These are phyloP conservation scores for Pseudolaguvia tuberculata DNA, from an alignment of 2,113 vertebrate species.

Conservation along the genomic window DNA sequence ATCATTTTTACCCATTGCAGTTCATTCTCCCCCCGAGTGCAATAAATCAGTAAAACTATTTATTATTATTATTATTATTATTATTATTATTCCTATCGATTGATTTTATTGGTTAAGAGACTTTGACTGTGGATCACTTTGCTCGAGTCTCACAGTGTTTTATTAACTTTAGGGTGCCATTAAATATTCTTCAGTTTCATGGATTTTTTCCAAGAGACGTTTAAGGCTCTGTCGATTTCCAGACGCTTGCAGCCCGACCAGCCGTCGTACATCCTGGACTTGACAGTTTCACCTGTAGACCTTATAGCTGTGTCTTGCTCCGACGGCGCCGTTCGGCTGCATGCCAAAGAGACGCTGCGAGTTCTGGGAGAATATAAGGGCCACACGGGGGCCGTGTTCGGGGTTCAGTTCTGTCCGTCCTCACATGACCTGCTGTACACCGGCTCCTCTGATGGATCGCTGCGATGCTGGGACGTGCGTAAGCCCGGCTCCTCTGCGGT, in stretches of 20 bases:
- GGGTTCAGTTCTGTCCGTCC: slow-evolving; percentile 69
- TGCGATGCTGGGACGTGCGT: slow-evolving; percentile 81
- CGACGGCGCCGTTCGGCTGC: slow-evolving; percentile 67
- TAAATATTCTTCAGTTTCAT: slow-evolving; percentile 51
- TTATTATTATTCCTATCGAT: no score
- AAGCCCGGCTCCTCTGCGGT: slow-evolving; percentile 55
- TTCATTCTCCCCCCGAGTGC: no score
- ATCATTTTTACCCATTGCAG: no score
- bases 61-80: no score
- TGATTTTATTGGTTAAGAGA: no score
- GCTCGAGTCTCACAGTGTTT: no score
- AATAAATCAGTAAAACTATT: no score
- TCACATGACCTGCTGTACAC: slow-evolving; percentile 70
- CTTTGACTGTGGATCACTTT: no score
- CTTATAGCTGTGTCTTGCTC: slow-evolving; percentile 79
- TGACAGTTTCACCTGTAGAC: slow-evolving; percentile 51
- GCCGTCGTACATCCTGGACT: slow-evolving; percentile 63
- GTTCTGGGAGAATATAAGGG: slow-evolving; percentile 64
- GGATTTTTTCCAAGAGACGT: slow-evolving; percentile 73
- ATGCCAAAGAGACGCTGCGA: slow-evolving; percentile 70
- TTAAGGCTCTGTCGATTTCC: slow-evolving; percentile 71
- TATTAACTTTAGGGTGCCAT: background rate
- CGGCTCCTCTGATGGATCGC: slow-evolving; percentile 72
- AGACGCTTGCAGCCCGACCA: slow-evolving; percentile 60
- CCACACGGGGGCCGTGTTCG: slow-evolving; percentile 60